A percentile compares a stretch with the other conserved stretches of the same genome.
phyloP scores from a whole-genome alignment of 2,113 vertebrate species.

The Neogale vison region DNA sequence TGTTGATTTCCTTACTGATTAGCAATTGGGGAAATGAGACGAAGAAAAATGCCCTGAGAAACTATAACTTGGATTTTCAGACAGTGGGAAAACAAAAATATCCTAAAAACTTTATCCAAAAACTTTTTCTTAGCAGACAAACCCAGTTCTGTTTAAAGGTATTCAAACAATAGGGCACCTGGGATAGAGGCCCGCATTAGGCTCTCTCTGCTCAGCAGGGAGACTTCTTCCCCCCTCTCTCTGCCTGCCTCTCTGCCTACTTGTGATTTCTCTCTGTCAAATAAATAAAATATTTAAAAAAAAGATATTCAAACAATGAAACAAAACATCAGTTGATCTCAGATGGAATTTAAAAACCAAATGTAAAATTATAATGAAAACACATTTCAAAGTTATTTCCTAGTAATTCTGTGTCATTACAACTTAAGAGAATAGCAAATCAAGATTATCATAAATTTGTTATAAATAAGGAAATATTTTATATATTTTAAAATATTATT shows the following conservation, averaged over 20 bases:
- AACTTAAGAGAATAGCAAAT: background rate
- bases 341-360: conserved; percentile 60
- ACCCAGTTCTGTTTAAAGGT: conserved; percentile 65
- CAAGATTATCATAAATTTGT: background rate
- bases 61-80: conserved; percentile 62
- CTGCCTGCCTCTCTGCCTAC: too few species aligned
- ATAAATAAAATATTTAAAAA: too few species aligned
- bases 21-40: conserved; percentile 36
- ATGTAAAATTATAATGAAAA: conserved; percentile 65
- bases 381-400: conserved; percentile 56
- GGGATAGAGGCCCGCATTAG: too few species aligned
- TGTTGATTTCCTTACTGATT: conserved; percentile 48
- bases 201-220: too few species aligned
- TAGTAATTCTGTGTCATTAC: background rate
- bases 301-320: conserved; percentile 64
- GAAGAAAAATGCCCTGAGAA: conserved; percentile 62
- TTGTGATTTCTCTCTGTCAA: too few species aligned
- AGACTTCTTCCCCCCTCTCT: too few species aligned
- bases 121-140: conserved; percentile 69
- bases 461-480: background rate
- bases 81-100: conserved; percentile 70
- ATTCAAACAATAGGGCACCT: conserved; percentile 5
- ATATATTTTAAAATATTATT: background rate
- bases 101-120: conserved; percentile 68
- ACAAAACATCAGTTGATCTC: conserved; percentile 77